Evolutionary conservation across 2,888 invertebrate species (phyloP).

Genomic region (Polymixis lichenea): DNA sequence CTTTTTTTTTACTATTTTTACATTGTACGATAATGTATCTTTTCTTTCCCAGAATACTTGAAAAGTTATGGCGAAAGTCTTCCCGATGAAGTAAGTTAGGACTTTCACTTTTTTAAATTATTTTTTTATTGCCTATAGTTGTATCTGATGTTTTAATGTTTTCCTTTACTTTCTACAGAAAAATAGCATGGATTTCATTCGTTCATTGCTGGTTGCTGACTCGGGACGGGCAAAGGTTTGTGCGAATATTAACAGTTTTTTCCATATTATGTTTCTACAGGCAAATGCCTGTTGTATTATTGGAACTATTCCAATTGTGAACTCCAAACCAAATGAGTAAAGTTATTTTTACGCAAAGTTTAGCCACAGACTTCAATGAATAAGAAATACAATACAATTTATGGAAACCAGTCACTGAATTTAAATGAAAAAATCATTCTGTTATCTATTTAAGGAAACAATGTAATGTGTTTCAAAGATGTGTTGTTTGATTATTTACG

Average conservation of each 20-base stretch:
- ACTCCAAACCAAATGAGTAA: not conserved
- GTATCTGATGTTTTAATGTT: constrained; percentile 3
- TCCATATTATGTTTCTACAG: not conserved
- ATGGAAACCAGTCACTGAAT: not conserved
- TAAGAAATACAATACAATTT: not conserved
- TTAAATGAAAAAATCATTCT: not conserved
- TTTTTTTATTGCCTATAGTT: constrained; percentile 14
- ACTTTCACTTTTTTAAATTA: not conserved
- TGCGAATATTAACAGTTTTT: constrained; percentile 23
- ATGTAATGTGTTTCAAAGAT: not conserved
- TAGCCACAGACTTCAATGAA: not conserved
- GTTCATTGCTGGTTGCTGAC: constrained; percentile 69
- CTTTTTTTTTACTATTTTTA: not conserved
- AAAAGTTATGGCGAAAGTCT: constrained; percentile 70
- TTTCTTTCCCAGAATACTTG: constrained; percentile 76
- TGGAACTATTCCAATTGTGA: not conserved
- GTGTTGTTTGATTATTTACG: not conserved
- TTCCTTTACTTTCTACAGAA: constrained; percentile 61
- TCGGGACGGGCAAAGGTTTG: constrained; percentile 75
- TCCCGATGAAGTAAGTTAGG: constrained; percentile 72
- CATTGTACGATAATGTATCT: not conserved
- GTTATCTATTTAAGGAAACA: not conserved
- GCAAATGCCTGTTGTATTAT: not conserved
- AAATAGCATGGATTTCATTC: constrained; percentile 71
- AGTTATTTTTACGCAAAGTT: not conserved